These are phyloP conservation scores for Charanyca ferruginea DNA, from an alignment of 2,888 invertebrate species.

Conservation along the genomic window DNA sequence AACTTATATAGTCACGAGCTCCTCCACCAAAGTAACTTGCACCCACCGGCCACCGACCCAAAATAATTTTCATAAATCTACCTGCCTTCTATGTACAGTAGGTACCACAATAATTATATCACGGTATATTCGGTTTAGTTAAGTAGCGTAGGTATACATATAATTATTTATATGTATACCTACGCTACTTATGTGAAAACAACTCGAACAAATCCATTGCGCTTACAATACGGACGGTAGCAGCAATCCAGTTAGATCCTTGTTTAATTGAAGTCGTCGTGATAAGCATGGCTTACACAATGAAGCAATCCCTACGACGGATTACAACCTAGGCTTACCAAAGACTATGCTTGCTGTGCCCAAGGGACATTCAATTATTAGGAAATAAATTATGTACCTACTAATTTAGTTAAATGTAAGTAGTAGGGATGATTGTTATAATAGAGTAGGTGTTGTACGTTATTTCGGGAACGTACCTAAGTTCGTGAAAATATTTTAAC, in stretches of 20 bases:
- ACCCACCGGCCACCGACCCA: no score
- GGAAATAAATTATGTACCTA: constrained; percentile 5
- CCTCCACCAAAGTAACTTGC: no score
- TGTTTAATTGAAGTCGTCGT: constrained; percentile 69
- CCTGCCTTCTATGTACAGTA: no score
- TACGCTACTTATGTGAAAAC: constrained; percentile 14
- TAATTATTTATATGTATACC: background rate
- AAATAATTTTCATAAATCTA: no score
- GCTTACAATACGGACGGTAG: constrained; percentile 16
- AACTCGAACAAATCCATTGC: constrained; percentile 19
- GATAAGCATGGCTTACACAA: constrained; percentile 66
- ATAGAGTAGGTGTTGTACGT: no score
- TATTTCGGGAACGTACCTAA: no score
- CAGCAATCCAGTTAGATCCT: constrained; percentile 63
- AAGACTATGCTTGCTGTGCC: constrained; percentile 11
- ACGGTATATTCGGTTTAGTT: no score
- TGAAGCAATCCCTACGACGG: constrained; percentile 56
- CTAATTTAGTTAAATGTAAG: background rate
- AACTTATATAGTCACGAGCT: no score
- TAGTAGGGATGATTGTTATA: no score
- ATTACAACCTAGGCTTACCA: constrained; percentile 48
- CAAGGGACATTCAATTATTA: constrained; percentile 30
- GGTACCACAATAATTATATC: no score
- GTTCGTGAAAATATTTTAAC: no score
- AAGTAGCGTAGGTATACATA: no score